Percentiles rank a stretch among this genome's conserved stretches.
These are phyloP conservation scores for Muscina levida DNA, from an alignment of 2,888 invertebrate genomes.

Conservation along the genomic window DNA sequence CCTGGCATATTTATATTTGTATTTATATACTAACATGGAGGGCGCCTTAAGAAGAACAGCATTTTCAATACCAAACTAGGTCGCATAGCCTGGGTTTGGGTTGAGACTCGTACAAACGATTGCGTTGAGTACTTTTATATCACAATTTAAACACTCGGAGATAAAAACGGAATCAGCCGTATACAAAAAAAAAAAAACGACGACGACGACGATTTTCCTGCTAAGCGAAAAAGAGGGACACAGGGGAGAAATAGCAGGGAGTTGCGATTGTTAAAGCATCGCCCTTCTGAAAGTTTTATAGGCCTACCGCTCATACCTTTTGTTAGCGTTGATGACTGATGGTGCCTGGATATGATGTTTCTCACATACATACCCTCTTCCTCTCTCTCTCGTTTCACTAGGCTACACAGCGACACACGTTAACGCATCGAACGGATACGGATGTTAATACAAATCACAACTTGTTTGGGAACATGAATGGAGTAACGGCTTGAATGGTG, in stretches of 20 bases:
- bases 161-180: conserved; percentile 41
- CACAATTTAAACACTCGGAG: conserved; percentile 50
- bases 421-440: conserved; percentile 49
- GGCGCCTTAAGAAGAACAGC: conserved; percentile 33
- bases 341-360: conserved; percentile 75
- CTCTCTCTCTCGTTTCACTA: conserved; percentile 15
- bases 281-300: conserved; percentile 35
- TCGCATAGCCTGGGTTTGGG: conserved; percentile 58
- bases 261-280: conserved; percentile 10
- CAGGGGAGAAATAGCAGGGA: not conserved
- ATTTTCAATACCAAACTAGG: conserved; percentile 60
- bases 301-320: conserved; percentile 35
- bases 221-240: conserved; percentile 32
- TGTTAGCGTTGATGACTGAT: conserved; percentile 54
- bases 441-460: conserved; percentile 71
- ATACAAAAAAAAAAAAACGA: not conserved
- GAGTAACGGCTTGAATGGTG: conserved; percentile 67
- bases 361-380: conserved; percentile 66
- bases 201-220: not conserved
- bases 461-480: conserved; percentile 68
- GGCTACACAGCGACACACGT: conserved; percentile 37
- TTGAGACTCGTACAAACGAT: conserved; percentile 25
- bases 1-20: not conserved
- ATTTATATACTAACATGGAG: conserved; percentile 17
- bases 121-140: conserved; percentile 46